These are phyloP conservation scores for Psix sp. DNA, from an alignment of 1,140 invertebrate species.

Conservation along the genomic window DNA sequence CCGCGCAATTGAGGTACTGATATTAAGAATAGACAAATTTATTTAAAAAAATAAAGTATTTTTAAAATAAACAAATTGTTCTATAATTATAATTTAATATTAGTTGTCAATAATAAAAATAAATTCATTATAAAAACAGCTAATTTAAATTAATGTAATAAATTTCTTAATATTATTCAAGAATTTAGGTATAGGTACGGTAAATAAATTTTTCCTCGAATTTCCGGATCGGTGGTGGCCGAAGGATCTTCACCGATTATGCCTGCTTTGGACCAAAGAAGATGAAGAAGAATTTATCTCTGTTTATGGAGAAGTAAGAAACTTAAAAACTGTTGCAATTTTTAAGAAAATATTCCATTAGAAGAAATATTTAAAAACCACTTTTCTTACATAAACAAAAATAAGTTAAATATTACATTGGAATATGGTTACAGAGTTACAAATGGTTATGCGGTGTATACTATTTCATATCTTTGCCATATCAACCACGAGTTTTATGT, in stretches of 20 bases:
- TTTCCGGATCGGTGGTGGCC: conserved; percentile 82
- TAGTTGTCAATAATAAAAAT: no score
- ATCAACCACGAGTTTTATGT: conserved; percentile 83
- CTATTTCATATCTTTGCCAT: conserved; percentile 81
- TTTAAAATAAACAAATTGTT: no score
- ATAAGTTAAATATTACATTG: no score
- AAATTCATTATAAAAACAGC: no score
- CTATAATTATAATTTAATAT: no score
- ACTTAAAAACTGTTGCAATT: neutral
- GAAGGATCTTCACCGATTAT: conserved; percentile 70
- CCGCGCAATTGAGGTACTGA: conserved; percentile 58
- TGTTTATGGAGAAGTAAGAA: conserved; percentile 52
- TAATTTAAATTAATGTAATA: no score
- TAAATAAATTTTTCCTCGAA: conserved; percentile 85
- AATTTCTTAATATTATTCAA: conserved; percentile 51
- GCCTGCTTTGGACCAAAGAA: conserved; percentile 77
- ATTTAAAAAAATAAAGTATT: no score
- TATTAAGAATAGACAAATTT: neutral
- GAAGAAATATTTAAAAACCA: conserved; percentile 4
- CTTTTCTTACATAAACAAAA: no score
- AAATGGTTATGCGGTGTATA: conserved; percentile 82
- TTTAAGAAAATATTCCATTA: conserved; percentile 5
- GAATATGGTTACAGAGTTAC: conserved; percentile 67
- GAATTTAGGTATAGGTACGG: conserved; percentile 79
- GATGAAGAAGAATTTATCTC: conserved; percentile 70